Evolutionary conservation across 2,113 vertebrate genomes (phyloP), one percentile per base, ranked within the genome.

Genomic region (Labrus mixtus): DNA sequence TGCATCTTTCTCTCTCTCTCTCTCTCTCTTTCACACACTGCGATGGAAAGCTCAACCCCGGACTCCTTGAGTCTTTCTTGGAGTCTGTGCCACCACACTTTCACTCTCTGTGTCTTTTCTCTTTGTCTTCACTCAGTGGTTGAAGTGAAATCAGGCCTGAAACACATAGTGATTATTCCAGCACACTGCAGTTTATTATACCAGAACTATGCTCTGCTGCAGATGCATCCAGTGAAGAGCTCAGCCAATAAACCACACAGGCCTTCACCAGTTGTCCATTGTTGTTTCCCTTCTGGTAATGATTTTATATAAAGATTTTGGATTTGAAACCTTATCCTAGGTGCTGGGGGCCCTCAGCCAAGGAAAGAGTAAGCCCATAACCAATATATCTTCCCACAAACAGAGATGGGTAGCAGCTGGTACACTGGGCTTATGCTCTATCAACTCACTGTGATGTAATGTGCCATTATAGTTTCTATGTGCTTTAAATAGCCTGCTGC

Each of bases 111-210:
- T n/a, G 19, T 71, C 75, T 73, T 51, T 41, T 33, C 29, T 80
- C 66, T 77, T 23, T 37, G 56, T 79, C 46, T 51, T 87, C 53
- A 10, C 55, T 78, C 43, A 46, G 4, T 59, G 57, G 51, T 68
- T 72, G 54, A 67, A 62, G 79, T 74, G 63, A 81, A 88, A 79
- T 86, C 78, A 78, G 67, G 75, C 82, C 74, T 87, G 77, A 89
- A 79, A 88, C 61, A 66, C 20, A 1, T 29, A 68, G 45, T 50
- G 60, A 87, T 90, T 79, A 83, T 87, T 89, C 71, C 76, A 81
- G 84, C 75, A 82, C 78, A 69, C 25, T 85, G 75, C 70, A 79
- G 80, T 76, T 86, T 82, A 81, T 82, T 54, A 73, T 69, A 82
- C 73, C 61, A 73, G 62, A 81, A 59, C 62, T 63, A 48, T 3